phyloP scores from a whole-genome alignment of 1,140 invertebrate genomes.

The Metaphire vulgaris region DNA sequence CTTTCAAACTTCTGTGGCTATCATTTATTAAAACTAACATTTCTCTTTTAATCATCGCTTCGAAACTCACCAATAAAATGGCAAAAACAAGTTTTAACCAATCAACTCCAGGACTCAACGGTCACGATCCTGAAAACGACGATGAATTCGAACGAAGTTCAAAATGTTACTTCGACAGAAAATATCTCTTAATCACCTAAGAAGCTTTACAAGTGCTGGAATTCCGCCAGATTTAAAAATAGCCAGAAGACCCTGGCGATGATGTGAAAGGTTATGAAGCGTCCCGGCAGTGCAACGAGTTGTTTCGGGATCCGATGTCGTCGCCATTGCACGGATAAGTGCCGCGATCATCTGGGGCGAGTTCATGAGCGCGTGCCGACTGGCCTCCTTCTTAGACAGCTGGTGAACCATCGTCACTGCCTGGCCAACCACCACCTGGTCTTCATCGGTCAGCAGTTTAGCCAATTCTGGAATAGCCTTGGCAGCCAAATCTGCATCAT shows the following conservation, averaged over 20 bases:
- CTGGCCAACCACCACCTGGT: slow-evolving; percentile 80
- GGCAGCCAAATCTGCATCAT: slow-evolving; percentile 96
- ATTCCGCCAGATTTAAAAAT: slow-evolving; percentile 99
- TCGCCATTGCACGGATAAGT: slow-evolving; percentile 86
- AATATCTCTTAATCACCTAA: slow-evolving; percentile 59
- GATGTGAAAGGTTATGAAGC: slow-evolving; percentile 93
- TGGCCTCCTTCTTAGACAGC: slow-evolving; percentile 96
- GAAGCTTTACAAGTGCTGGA: slow-evolving; percentile 86
- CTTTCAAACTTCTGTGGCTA: no score
- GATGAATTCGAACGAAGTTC: no score
- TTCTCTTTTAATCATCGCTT: no score
- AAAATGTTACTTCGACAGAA: no score
- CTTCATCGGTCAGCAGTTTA: slow-evolving; percentile 95
- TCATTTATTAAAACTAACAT: no score
- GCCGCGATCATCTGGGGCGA: slow-evolving; percentile 89
- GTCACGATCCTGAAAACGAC: no score
- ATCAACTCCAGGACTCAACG: no score
- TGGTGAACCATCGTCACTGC: slow-evolving; percentile 99
- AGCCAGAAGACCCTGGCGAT: slow-evolving; percentile 87
- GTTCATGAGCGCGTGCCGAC: slow-evolving; percentile 96
- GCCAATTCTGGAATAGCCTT: slow-evolving; percentile 96
- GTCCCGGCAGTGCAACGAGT: slow-evolving; percentile 68
- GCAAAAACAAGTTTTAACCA: no score
- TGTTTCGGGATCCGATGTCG: slow-evolving; percentile 26
- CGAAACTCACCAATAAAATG: no score